Evolutionary conservation across 2,888 invertebrate genomes (phyloP).

Genomic region (Torymus tubicola): DNA sequence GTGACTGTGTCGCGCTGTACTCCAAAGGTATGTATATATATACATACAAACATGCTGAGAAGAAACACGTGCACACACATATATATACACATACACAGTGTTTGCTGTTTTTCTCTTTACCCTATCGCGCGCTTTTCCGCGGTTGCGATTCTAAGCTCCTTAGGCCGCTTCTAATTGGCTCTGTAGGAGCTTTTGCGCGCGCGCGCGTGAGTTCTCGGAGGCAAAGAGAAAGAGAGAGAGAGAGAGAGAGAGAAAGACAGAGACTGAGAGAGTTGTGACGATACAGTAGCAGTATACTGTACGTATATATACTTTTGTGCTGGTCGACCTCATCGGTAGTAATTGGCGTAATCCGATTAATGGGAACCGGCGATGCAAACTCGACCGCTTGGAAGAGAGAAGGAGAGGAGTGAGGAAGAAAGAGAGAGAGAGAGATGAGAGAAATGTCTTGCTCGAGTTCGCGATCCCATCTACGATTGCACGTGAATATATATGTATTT

Average conservation of each 20-base stretch:
- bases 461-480: no score
- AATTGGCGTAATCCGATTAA: constrained; percentile 66
- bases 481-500: no score
- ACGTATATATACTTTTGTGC: constrained; percentile 26
- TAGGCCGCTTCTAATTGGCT: constrained; percentile 63
- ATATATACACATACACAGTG: no score
- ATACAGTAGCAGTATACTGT: no score
- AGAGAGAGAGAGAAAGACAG: constrained; percentile 28
- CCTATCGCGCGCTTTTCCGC: constrained; percentile 40
- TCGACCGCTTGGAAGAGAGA: constrained; percentile 19
- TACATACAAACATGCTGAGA: no score
- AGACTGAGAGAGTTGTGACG: background rate
- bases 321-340: constrained; percentile 50
- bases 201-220: background rate
- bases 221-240: constrained; percentile 22
- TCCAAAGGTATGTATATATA: no score
- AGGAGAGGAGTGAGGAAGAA: no score
- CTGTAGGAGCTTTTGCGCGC: constrained; percentile 49
- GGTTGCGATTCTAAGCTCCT: constrained; percentile 60
- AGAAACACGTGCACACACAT: no score
- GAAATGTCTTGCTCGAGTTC: no score
- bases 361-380: constrained; percentile 56
- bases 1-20: background rate
- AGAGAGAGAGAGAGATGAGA: no score
- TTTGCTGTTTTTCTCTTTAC: constrained; percentile 19